Base-by-base conservation (phyloP, 1,140 invertebrate genomes). In the Zelostemma sp. region DNA sequence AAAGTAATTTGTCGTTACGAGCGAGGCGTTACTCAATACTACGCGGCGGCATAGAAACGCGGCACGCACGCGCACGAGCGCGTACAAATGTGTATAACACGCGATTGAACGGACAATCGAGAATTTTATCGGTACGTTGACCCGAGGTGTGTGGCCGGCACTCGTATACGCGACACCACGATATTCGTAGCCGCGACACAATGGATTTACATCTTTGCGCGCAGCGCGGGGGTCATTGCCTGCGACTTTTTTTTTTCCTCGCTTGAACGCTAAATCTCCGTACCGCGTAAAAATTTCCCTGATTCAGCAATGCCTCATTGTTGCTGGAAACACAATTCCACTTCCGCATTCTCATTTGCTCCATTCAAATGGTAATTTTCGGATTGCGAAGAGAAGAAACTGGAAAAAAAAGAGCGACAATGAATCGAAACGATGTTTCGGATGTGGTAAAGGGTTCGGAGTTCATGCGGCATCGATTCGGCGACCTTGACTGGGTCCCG, bases 91-190 rank as follows among this genome's bases (percentile, higher is more conserved):
- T 56, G 46, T 38, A 48, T 41, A 50, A 57, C 59, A 50, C 25
- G 51, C 66, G 70, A 75, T 72, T 63, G 68, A 71, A 70, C 58
- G 65, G 63, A 65, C 62, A 75, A 73, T 74, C 70, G 58, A 45
- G 58, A 73, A 74, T 74, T 74, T 77, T 77, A 72, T 74, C 66
- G 63, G 75, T 66, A 62, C 73, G 62, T 74, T 73, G 75, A 75
- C 73, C 75, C 67, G 70, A 62, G 67, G 62, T 70, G 70, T 66
- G 63, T 62, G 62, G 49, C 67, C 55, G 45, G 45, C 46, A 50
- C 63, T 56, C 48, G 47, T 67, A 59, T 69, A 54, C 55, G 50
- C 58, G 54, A 56, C 58, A 50, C 57, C 18, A 43, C 60, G 67
- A 75, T 70, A 72, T 65, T 73, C 68, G 66, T 63, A 35, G 18